Conservation (phyloP, 2,888 invertebrate species). For the Melipona beecheii region DNA sequence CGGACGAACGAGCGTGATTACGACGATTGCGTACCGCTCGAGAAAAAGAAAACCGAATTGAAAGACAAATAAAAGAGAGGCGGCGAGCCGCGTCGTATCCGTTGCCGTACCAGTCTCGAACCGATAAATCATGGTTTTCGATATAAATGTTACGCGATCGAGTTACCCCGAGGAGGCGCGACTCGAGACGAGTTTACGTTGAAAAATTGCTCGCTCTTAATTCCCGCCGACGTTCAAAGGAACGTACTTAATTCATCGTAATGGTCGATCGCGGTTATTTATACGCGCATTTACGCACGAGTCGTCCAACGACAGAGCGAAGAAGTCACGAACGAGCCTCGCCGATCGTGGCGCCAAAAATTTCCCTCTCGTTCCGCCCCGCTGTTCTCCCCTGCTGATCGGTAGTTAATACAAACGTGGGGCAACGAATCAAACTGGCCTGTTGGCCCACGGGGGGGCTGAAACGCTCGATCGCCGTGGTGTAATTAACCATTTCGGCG, state of each 20-base stretch:
- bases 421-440: slow-evolving; percentile 37
- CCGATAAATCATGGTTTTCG: slow-evolving; percentile 50
- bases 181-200: slow-evolving; percentile 19
- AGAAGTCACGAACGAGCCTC: slow-evolving; percentile 38
- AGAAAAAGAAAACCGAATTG: background rate
- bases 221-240: slow-evolving; percentile 57
- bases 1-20: background rate
- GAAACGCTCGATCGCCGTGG: slow-evolving; percentile 57
- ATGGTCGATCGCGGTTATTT: slow-evolving; percentile 55
- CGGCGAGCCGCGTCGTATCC: background rate
- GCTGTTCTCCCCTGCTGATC: slow-evolving; percentile 27
- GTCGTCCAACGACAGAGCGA: slow-evolving; percentile 19
- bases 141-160: slow-evolving; percentile 42
- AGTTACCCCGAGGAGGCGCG: slow-evolving; percentile 22
- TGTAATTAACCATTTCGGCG: slow-evolving; percentile 73
- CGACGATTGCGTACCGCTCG: background rate
- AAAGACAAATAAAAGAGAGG: background rate
- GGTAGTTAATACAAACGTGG: slow-evolving; percentile 43
- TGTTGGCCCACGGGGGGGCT: background rate
- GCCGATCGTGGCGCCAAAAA: slow-evolving; percentile 14
- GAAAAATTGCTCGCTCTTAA: slow-evolving; percentile 55
- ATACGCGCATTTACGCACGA: slow-evolving; percentile 54
- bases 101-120: slow-evolving; percentile 25
- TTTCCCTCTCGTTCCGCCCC: slow-evolving; percentile 1
- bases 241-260: slow-evolving; percentile 56